These are phyloP conservation scores for Agonopterix arenella DNA, from an alignment of 2,888 invertebrate species.

Conservation along the genomic window DNA sequence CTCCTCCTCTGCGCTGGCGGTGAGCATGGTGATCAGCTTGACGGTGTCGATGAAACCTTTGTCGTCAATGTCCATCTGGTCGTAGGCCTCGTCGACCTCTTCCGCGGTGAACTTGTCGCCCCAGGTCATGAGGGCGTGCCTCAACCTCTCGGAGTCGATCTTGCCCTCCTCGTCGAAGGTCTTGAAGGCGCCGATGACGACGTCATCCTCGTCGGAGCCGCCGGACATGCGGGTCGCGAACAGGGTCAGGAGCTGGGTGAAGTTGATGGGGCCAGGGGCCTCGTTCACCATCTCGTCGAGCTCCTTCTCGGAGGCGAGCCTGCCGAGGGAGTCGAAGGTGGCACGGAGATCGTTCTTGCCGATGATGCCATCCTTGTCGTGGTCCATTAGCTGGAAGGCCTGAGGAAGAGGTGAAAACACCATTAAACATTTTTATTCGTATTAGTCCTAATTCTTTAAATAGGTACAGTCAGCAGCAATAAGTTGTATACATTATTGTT, in stretches of 20 bases:
- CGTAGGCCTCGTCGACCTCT: slow-evolving; percentile 94
- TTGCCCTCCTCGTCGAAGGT: slow-evolving; percentile 92
- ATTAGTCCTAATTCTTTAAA: too few species aligned
- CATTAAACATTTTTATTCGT: not conserved
- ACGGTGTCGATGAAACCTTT: slow-evolving; percentile 92
- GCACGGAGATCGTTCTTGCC: slow-evolving; percentile 93
- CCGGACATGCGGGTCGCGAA: slow-evolving; percentile 96
- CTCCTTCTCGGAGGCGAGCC: slow-evolving; percentile 92
- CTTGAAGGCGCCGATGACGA: slow-evolving; percentile 94
- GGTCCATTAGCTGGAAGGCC: slow-evolving; percentile 97
- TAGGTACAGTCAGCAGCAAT: too few species aligned
- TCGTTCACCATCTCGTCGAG: slow-evolving; percentile 92
- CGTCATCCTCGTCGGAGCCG: slow-evolving; percentile 94
- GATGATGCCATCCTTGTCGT: slow-evolving; percentile 95
- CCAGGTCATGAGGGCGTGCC: slow-evolving; percentile 94
- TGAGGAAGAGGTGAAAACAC: slow-evolving; percentile 37
- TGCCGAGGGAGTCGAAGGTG: slow-evolving; percentile 94
- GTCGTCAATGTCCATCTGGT: slow-evolving; percentile 95
- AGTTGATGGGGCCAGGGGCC: slow-evolving; percentile 95
- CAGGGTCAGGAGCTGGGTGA: slow-evolving; percentile 94
- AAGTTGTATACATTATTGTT: too few species aligned
- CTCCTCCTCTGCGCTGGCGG: slow-evolving; percentile 90
- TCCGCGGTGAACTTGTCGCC: slow-evolving; percentile 94
- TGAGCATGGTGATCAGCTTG: slow-evolving; percentile 91
- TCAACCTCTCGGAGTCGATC: slow-evolving; percentile 93